Conservation (phyloP, 2,797 vertebrate genomes). For the Tenualosa thibaudeaui region DNA sequence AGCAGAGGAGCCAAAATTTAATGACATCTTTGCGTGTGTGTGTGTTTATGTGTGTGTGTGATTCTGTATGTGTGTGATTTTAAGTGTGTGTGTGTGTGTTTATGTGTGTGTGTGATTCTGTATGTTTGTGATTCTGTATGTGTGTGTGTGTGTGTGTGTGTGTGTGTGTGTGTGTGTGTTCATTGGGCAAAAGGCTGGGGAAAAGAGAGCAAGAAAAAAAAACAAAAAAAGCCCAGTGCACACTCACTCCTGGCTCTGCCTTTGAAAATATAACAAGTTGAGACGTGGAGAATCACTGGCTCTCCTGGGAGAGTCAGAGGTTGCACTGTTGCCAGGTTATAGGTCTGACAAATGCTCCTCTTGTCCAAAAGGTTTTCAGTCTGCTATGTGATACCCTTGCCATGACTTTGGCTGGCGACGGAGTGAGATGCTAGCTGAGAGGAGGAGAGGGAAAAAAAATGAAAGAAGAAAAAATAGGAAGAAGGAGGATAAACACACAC, state of each 20-base stretch:
- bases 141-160: slow-evolving; percentile 11
- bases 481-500: no score
- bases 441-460: slow-evolving; percentile 26
- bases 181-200: neutral
- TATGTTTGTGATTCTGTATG: slow-evolving; percentile 6
- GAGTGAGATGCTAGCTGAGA: neutral
- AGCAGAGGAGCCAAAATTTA: neutral
- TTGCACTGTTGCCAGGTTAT: neutral
- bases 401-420: slow-evolving; percentile 40
- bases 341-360: slow-evolving; percentile 29
- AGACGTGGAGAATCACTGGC: neutral
- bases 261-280: slow-evolving; percentile 23
- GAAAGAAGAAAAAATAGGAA: neutral
- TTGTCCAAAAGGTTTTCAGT: slow-evolving; percentile 34
- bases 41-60: slow-evolving; percentile 11
- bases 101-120: slow-evolving; percentile 11
- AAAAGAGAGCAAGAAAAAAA: neutral
- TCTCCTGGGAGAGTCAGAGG: neutral
- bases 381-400: slow-evolving; percentile 46
- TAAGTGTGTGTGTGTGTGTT: slow-evolving; percentile 7
- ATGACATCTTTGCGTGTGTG: neutral
- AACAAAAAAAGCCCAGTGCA: neutral
- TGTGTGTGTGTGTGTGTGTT: slow-evolving; percentile 12
- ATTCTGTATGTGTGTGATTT: slow-evolving; percentile 6
- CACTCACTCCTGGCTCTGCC: neutral